Base-by-base conservation (phyloP, 2,888 invertebrate genomes). In the Eristalis intricaria region DNA sequence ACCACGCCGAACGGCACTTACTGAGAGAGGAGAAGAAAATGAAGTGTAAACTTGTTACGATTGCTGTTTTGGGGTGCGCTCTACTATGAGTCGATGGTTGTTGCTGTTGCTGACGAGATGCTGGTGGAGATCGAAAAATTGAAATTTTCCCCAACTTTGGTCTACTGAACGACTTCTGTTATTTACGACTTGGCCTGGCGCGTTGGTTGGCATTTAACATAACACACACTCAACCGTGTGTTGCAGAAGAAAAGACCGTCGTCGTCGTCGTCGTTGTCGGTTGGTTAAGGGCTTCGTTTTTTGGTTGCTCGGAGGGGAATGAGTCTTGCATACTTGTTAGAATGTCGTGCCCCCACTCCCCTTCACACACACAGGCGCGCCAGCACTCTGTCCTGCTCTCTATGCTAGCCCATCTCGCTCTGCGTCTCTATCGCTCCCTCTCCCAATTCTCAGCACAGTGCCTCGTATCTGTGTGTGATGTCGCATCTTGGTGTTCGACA, bases 131-230 rank as follows among this genome's bases (percentile, higher is more conserved):
- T 80, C 73, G n/a, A 35, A 15, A 61, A 73, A 80, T 80, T 60
- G 19, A 83, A 29, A 68, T 86, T 86, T n/a, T 86, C 86, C 86
- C 86, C 86, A 83, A 75, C 83, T 71, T 79, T 82, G 83, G 83
- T 86, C 86, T 79, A 83, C 74, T 86, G 83, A 83, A 86, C 86
- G 83, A 86, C 86, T 86, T 86, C 75, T 75, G 83, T 74, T 82
- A 66, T 82, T 69, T 70, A 76, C 56, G 71, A 70, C 70, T 71
- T 81, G 68, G 23, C 35, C 22, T 60, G 43, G 43, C 43, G 50
- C 50, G 50, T 19, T 50, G 50, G 81, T 81, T 85, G 77, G 82
- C 77, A 82, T 85, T 85, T 74, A 70, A 66, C 70, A 70, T n/a
- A 70, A 65, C 82, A 80, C 63, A 82, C 56, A 80, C 63, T 76